phyloP scores from a whole-genome alignment of 2,797 vertebrate species.

The Enteromius trimaculatus region DNA sequence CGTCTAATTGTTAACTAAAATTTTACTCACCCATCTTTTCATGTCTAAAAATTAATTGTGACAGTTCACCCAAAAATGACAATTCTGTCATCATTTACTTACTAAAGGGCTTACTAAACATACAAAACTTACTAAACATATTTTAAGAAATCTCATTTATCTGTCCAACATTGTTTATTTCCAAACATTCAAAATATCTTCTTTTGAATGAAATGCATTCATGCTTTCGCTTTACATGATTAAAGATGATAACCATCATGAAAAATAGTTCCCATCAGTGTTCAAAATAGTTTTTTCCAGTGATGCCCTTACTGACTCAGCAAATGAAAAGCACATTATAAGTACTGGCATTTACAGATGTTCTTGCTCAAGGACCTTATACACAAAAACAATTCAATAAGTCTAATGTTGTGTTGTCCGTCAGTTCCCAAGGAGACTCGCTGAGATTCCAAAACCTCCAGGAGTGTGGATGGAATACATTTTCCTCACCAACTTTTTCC shows the following conservation, averaged over 20 bases:
- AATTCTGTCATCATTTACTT: no score
- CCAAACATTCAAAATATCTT: neutral
- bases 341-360: constrained; percentile 59
- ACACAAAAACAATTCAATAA: constrained; percentile 71
- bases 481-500: constrained; percentile 62
- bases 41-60: no score
- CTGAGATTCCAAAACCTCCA: constrained; percentile 83
- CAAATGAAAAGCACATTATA: constrained; percentile 59
- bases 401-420: constrained; percentile 74
- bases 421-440: constrained; percentile 81
- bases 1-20: no score
- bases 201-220: neutral
- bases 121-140: no score
- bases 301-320: constrained; percentile 26
- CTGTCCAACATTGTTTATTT: neutral
- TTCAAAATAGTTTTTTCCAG: neutral
- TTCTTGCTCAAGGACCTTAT: constrained; percentile 63
- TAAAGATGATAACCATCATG: neutral
- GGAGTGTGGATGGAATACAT: constrained; percentile 73
- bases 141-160: neutral
- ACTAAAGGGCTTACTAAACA: no score
- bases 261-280: neutral
- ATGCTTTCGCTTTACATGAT: neutral
- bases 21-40: no score
- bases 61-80: no score